A percentile compares a stretch with the other conserved stretches of the same genome.
Conservation (phyloP, 2,888 invertebrate genomes). For the Heliconius hortense region DNA sequence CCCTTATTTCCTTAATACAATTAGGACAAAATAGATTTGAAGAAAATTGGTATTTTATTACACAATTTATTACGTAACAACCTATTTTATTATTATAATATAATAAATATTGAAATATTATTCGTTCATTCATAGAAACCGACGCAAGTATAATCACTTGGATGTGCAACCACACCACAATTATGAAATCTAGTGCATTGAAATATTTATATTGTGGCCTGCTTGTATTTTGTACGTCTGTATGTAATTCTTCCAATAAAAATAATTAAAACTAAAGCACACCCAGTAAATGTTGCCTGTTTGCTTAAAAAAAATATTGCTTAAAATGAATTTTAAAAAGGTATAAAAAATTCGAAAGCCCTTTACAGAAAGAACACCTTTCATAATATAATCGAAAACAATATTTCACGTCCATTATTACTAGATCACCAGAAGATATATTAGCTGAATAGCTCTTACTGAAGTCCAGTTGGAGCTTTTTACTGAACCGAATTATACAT, state of each 20-base stretch:
- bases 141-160: too few relatives aligned
- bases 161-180: too few relatives aligned
- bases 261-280: not conserved
- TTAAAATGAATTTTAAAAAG: not conserved
- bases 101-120: too few relatives aligned
- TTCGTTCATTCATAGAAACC: too few relatives aligned
- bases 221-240: too few relatives aligned
- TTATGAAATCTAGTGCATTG: too few relatives aligned
- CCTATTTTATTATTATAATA: too few relatives aligned
- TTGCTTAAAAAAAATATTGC: not conserved
- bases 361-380: not conserved
- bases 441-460: conserved; percentile 28
- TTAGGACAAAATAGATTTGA: not conserved
- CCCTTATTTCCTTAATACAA: not conserved
- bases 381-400: not conserved
- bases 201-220: too few relatives aligned
- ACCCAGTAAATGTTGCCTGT: not conserved
- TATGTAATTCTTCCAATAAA: too few relatives aligned
- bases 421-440: conserved; percentile 25
- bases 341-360: not conserved
- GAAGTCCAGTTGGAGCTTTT: conserved; percentile 23
- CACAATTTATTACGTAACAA: too few relatives aligned
- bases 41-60: too few relatives aligned
- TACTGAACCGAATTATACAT: conserved; percentile 20
- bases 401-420: conserved; percentile 21